Conservation (phyloP, 2,888 invertebrate species). For the Cryptocephalus moraei region DNA sequence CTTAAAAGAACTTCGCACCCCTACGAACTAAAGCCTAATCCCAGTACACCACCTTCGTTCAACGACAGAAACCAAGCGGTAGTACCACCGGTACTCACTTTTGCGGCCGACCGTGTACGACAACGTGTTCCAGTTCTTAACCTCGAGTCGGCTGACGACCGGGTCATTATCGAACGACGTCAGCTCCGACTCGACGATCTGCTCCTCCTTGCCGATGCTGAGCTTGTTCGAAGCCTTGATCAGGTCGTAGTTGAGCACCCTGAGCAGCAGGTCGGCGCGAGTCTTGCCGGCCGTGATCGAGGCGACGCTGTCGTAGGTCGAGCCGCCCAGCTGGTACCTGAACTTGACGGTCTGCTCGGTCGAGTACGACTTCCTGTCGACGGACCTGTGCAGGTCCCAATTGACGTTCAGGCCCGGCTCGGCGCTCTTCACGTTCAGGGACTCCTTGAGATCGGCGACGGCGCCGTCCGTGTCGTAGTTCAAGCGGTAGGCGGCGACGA, state of each 20-base stretch:
- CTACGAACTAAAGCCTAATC: too few species aligned
- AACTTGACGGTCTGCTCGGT: conserved; percentile 14
- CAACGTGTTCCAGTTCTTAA: conserved; percentile 48
- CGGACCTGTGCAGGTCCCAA: conserved; percentile 13
- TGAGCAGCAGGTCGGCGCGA: conserved; percentile 25
- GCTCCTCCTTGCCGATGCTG: conserved; percentile 40
- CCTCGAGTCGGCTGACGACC: conserved; percentile 38
- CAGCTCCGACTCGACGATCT: conserved; percentile 43
- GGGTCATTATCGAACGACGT: conserved; percentile 45
- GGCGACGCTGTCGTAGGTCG: conserved; percentile 21
- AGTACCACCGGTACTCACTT: conserved; percentile 38
- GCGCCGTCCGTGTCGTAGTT: conserved; percentile 9
- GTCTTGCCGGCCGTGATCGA: conserved; percentile 17
- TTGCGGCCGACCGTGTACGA: conserved; percentile 44
- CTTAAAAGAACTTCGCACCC: too few species aligned
- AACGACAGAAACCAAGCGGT: too few species aligned
- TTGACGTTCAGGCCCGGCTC: conserved; percentile 28
- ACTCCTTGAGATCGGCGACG: conserved; percentile 27
- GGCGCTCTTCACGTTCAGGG: conserved; percentile 38
- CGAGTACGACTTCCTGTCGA: conserved; percentile 12
- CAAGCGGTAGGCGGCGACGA: conserved; percentile 34
- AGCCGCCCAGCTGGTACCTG: conserved; percentile 19
- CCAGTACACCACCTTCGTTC: too few species aligned
- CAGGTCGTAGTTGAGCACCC: conserved; percentile 42
- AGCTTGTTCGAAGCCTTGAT: conserved; percentile 43